These are phyloP conservation scores for Drosophila meridionalis DNA, from an alignment of 2,888 invertebrate species.

Conservation along the genomic window DNA sequence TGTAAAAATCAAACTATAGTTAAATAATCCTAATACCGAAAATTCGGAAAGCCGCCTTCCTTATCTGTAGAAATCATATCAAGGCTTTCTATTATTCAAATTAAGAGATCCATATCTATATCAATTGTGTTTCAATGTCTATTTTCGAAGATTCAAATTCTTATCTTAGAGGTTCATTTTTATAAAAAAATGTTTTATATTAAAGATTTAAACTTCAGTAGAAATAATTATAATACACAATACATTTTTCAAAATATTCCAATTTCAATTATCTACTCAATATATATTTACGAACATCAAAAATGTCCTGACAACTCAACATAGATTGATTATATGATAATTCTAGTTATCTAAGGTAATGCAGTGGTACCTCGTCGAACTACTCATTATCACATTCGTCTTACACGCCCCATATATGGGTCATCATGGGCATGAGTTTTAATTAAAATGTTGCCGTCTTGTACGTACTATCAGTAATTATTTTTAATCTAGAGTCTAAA, in stretches of 20 bases:
- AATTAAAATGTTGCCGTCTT: conserved; percentile 33
- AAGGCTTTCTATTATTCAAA: too few relatives aligned
- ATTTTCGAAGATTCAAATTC: too few relatives aligned
- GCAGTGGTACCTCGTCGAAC: not conserved
- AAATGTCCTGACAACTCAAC: not conserved
- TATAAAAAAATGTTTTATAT: too few relatives aligned
- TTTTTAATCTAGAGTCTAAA: conserved; percentile 9
- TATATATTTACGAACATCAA: not conserved
- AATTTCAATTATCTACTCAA: not conserved
- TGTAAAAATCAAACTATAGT: too few relatives aligned
- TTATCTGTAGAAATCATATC: too few relatives aligned
- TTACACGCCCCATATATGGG: conserved; percentile 17
- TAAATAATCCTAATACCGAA: too few relatives aligned
- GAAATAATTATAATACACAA: not conserved
- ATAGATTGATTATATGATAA: not conserved
- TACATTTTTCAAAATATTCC: not conserved
- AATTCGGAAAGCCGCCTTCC: too few relatives aligned
- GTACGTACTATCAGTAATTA: conserved; percentile 11
- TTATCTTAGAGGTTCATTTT: too few relatives aligned
- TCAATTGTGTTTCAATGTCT: too few relatives aligned
- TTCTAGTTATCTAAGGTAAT: not conserved
- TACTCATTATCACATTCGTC: not conserved
- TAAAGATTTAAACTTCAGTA: too few relatives aligned
- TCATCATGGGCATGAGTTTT: conserved; percentile 24
- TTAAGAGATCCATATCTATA: too few relatives aligned